Evolutionary conservation across 2,888 invertebrate genomes (phyloP).

Genomic region (Noctua janthe): DNA sequence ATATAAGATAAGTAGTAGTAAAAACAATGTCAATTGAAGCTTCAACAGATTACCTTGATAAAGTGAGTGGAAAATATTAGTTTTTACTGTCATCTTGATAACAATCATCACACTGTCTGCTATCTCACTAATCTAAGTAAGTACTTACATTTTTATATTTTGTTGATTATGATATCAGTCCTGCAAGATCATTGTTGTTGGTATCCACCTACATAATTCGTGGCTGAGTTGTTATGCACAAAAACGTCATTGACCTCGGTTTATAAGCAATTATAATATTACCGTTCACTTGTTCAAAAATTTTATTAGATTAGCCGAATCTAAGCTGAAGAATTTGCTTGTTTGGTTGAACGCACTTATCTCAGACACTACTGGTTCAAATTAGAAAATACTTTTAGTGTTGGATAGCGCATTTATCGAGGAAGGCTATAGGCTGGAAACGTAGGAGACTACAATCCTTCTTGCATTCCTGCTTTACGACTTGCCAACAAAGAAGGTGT

Average conservation of each 20-base stretch:
- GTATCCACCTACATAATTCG: neutral
- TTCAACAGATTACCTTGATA: neutral
- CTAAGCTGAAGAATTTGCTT: too few species aligned
- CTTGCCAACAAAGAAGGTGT: too few species aligned
- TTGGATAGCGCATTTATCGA: too few species aligned
- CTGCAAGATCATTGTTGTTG: constrained; percentile 10
- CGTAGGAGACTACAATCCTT: too few species aligned
- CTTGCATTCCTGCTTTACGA: too few species aligned
- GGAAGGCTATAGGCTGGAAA: too few species aligned
- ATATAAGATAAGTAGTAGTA: neutral
- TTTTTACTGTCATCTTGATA: constrained; percentile 5
- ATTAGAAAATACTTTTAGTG: too few species aligned
- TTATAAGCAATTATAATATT: too few species aligned
- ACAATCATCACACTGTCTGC: neutral
- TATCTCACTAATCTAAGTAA: neutral
- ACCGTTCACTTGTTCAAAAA: too few species aligned
- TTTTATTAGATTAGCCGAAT: too few species aligned
- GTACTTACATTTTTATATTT: neutral
- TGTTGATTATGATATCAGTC: neutral
- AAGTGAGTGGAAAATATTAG: constrained; percentile 14
- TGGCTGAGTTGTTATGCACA: neutral
- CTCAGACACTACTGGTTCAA: too few species aligned
- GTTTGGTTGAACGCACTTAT: too few species aligned
- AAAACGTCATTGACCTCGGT: neutral
- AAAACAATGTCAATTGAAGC: neutral